Percentiles rank a stretch among this genome's conserved stretches.
Conservation (phyloP, 2,797 vertebrate genomes). For the Kryptolebias ocellatus region DNA sequence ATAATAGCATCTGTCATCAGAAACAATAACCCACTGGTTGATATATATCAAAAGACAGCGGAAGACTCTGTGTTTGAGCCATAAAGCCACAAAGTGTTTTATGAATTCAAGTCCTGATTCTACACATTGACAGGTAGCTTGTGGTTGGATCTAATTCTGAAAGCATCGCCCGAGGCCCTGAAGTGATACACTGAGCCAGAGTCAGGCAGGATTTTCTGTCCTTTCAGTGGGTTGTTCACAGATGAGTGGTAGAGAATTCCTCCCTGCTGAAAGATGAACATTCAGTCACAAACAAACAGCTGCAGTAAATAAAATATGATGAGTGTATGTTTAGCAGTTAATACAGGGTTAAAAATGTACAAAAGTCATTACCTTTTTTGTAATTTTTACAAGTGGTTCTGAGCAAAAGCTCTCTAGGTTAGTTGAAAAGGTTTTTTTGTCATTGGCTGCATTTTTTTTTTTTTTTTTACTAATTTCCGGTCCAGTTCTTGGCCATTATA, state of each 20-base stretch:
- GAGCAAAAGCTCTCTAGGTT: no score
- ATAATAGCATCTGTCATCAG: not conserved
- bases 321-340: not conserved
- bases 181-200: constrained; percentile 1
- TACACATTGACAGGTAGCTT: constrained; percentile 23
- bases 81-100: constrained; percentile 5
- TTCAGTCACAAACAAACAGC: constrained; percentile 28
- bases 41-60: not conserved
- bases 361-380: no score
- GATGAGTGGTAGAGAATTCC: constrained; percentile 39
- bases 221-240: constrained; percentile 5
- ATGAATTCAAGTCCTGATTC: constrained; percentile 6
- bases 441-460: no score
- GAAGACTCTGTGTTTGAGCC: constrained; percentile 3
- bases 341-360: not conserved
- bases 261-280: constrained; percentile 32
- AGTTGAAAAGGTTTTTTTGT: no score
- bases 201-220: constrained; percentile 16
- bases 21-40: not conserved
- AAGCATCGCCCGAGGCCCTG: constrained; percentile 25
- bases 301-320: constrained; percentile 10
- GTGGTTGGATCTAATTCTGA: constrained; percentile 41
- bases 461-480: no score
- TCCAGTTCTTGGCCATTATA: no score
- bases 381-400: no score